These are phyloP conservation scores for Heliornis fulica DNA, from an alignment of 2,113 vertebrate genomes.

Conservation along the genomic window DNA sequence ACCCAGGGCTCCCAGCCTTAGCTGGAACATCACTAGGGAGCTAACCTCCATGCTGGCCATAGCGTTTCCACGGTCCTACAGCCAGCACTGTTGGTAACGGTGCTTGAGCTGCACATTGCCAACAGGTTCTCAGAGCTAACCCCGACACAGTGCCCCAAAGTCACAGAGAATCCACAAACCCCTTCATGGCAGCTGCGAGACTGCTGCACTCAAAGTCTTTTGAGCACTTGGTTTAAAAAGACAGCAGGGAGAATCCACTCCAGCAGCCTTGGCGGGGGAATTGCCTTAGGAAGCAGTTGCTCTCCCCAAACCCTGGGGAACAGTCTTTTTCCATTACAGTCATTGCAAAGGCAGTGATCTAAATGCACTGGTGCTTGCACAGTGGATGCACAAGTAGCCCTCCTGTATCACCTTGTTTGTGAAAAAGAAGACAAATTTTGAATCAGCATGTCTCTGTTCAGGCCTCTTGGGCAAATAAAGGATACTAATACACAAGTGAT, in stretches of 20 bases:
- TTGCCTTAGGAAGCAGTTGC: background rate
- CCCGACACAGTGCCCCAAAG: fast-evolving
- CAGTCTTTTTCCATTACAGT: background rate
- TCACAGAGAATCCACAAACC: background rate
- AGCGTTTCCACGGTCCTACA: background rate
- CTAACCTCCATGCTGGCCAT: background rate
- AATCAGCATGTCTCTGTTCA: background rate
- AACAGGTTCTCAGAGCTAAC: background rate
- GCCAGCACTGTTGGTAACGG: background rate
- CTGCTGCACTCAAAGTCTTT: background rate
- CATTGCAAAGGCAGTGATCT: background rate
- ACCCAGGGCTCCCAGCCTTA: background rate
- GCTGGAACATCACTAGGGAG: background rate
- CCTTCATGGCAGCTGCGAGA: background rate
- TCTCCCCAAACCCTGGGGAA: background rate
- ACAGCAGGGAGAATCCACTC: background rate
- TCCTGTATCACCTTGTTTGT: background rate
- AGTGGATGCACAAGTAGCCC: background rate
- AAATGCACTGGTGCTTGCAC: background rate
- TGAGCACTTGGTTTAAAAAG: background rate
- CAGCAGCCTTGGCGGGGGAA: background rate
- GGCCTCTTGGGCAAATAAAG: background rate
- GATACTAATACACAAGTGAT: background rate
- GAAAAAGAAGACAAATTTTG: background rate
- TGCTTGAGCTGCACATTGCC: background rate